These are phyloP conservation scores for Leptobrachium leishanense DNA, from an alignment of 2,113 vertebrate genomes.

Conservation along the genomic window DNA sequence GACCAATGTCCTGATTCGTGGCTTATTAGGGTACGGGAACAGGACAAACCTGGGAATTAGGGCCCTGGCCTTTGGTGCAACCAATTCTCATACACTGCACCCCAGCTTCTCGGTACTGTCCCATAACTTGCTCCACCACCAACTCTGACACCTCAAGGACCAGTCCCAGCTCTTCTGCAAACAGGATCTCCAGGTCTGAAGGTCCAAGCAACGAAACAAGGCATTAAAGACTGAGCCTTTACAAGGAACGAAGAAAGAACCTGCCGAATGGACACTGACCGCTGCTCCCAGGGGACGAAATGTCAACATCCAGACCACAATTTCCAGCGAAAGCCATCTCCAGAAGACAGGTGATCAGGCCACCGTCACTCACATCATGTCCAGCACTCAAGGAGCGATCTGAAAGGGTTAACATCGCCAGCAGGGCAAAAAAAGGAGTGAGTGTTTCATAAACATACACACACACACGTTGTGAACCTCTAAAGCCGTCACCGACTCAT, in stretches of 20 bases:
- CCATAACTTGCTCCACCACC: slow-evolving; percentile 49
- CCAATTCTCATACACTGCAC: slow-evolving; percentile 75
- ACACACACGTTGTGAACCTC: too few relatives aligned
- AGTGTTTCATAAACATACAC: too few relatives aligned
- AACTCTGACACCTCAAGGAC: slow-evolving; percentile 76
- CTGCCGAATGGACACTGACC: slow-evolving; percentile 60
- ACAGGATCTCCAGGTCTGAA: slow-evolving; percentile 78
- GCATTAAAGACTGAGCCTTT: too few relatives aligned
- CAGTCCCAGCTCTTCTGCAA: slow-evolving; percentile 84
- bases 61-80: slow-evolving; percentile 69
- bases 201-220: neutral
- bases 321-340: slow-evolving; percentile 94
- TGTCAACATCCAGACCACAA: slow-evolving; percentile 75
- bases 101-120: slow-evolving; percentile 67
- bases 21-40: neutral
- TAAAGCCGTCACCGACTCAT: neutral
- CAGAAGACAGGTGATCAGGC: slow-evolving; percentile 80
- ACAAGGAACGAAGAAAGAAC: neutral
- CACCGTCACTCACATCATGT: slow-evolving; percentile 90
- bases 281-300: slow-evolving; percentile 63
- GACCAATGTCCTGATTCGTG: neutral
- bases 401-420: neutral
- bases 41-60: slow-evolving; percentile 71
- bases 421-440: neutral
- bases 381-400: slow-evolving; percentile 79